Evolutionary conservation across 2,113 vertebrate species (phyloP).

Genomic region (Buteo buteo): DNA sequence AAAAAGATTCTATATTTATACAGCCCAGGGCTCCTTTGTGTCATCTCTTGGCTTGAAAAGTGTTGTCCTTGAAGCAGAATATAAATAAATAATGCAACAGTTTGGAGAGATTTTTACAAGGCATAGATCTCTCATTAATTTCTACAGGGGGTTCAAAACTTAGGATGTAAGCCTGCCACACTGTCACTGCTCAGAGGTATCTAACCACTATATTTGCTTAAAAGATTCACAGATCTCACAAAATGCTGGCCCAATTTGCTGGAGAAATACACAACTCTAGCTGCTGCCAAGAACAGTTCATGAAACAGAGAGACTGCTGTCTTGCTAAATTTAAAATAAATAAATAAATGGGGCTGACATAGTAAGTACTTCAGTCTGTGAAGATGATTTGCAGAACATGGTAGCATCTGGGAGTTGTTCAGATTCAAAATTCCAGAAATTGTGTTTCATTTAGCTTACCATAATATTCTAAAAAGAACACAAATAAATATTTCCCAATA

Average conservation of each 20-base stretch:
- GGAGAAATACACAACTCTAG: neutral
- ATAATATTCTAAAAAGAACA: neutral
- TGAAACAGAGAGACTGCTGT: neutral
- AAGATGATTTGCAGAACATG: neutral
- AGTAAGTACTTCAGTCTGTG: neutral
- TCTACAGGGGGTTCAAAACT: neutral
- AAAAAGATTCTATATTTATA: conserved; percentile 77
- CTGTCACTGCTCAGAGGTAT: neutral
- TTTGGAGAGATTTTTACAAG: neutral
- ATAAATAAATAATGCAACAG: conserved; percentile 14
- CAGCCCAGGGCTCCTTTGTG: conserved; percentile 42
- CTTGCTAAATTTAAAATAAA: neutral
- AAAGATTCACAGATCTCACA: neutral
- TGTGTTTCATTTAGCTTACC: neutral
- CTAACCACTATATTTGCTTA: neutral
- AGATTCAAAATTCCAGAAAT: neutral
- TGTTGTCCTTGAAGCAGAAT: neutral
- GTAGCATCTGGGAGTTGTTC: neutral
- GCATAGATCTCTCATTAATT: neutral
- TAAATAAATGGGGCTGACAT: neutral
- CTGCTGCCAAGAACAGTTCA: neutral
- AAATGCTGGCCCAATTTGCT: neutral
- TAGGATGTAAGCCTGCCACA: neutral
- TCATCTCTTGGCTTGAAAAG: conserved; percentile 28
- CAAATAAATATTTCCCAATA: neutral